Evolutionary conservation across 2,888 invertebrate species (phyloP), one percentile per base, ranked within the genome.

Genomic region (Lumbricus terrestris): DNA sequence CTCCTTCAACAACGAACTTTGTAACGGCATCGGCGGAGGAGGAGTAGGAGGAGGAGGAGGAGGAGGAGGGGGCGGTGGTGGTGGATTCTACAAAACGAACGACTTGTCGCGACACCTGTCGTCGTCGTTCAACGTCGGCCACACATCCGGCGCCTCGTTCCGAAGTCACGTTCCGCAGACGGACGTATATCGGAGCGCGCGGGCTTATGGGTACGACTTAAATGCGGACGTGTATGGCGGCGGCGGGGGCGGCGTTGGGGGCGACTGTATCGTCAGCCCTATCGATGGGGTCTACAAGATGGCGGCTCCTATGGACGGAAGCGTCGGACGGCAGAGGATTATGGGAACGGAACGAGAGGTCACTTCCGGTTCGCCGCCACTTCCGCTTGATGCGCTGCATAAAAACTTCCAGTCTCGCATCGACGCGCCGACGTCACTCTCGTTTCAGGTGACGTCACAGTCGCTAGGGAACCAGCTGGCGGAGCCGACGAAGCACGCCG

Each of bases 121-220:
- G 85, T 85, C 85, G 85, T n/a, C n/a, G n/a, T 34, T 85, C 34
- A 37, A 34, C 85, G 15, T 20, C 18, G 85, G 37, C 23, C 85
- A 35, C 69, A 85, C 34, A 35, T 85, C 37, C 85, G 85, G 34
- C 34, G 85, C 20, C 34, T 34, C 85, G 23, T 85, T 85, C 85
- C 85, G 85, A 85, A 37, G 85, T 85, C 85, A 85, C 85, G 85
- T 85, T 34, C 85, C 85, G 85, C 85, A 85, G 23, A 85, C 85
- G 20, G 85, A 37, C 34, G 35, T 85, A 29, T 85, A 85, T 33
- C 34, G 85, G 85, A 69, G 11, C 69, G n/a, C 69, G 13, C 69
- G 69, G 69, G 85, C 85, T 85, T 85, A 35, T 37, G 85, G 37
- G 35, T 85, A 85, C 37, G 85, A 85, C 34, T 34, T 85, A 18